These are phyloP conservation scores for Pantherophis guttatus DNA, from an alignment of 2,113 vertebrate species.

Conservation along the genomic window DNA sequence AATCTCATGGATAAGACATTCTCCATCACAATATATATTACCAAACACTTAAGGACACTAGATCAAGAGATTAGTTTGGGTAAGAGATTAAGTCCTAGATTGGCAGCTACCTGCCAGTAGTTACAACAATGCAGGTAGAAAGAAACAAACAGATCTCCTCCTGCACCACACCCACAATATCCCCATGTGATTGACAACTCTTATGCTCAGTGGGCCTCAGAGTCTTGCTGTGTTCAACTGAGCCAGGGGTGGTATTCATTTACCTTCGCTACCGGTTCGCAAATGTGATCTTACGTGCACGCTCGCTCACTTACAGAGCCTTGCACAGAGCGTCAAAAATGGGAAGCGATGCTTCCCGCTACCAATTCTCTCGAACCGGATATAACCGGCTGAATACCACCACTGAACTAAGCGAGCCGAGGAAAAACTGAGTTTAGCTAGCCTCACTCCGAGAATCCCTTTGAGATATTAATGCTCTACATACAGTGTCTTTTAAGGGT, in stretches of 20 bases:
- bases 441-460: neutral
- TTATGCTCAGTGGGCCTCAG: neutral
- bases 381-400: too few relatives aligned
- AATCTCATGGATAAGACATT: neutral
- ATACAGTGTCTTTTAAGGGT: neutral
- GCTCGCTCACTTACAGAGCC: too few relatives aligned
- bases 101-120: neutral
- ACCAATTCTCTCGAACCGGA: too few relatives aligned
- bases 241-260: neutral
- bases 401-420: neutral
- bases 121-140: neutral
- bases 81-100: neutral
- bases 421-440: neutral
- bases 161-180: neutral
- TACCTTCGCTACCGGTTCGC: too few relatives aligned
- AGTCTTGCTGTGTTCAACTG: neutral
- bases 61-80: neutral
- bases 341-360: too few relatives aligned
- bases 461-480: neutral
- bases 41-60: neutral
- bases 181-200: neutral
- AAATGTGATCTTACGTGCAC: too few relatives aligned
- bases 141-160: neutral
- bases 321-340: too few relatives aligned
- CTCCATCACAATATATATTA: neutral